Base-by-base conservation (phyloP, 2,888 invertebrate species). In the Nowickia ferox region DNA sequence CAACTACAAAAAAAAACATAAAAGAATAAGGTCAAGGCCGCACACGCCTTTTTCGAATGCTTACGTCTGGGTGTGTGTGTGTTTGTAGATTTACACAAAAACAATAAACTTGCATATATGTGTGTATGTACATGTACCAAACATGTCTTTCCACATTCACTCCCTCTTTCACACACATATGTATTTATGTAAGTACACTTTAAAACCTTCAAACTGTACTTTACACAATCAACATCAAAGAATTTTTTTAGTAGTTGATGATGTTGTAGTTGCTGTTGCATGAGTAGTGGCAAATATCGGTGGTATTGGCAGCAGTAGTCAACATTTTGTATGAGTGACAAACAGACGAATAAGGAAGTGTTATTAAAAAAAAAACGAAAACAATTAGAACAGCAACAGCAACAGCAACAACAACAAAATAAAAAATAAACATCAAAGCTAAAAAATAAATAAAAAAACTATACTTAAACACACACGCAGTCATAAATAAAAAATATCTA, bases 21-120 rank as follows among this genome's bases (percentile, higher is more conserved):
- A 77, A 84, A 65, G 69, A 84, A 87, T 84, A 87, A 87, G 87
- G 87, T 87, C 87, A 87, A 87, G 87, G 87, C 76, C 84, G 84
- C 87, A 84, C 84, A 87, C 83, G 87, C 85, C 84, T 83, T 85
- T 76, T 81, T 78, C 22, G 11, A 80, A 57, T 17, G 68, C 72
- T 61, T 78, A 13, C 40, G 13, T n/a, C n/a, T 1, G 30, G 5
- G 4, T 6, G 51, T 38, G 13, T 30, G 40, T 13, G 51, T 77
- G 55, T 66, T 65, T 44, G 19, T 57, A 5, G 6, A 17, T 68
- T 55, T 51, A 61, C 30, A 80, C 30, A 76, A 51, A 72, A 61
- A 48, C 65, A 66, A 75, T 42, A 48, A 74, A 74, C 42, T 51
- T 65, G 53, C 40, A 46, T 11, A 68, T 9, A 57, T 40, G 9